phyloP scores from a whole-genome alignment of 2,113 vertebrate genomes.

The Hystrix cristata region DNA sequence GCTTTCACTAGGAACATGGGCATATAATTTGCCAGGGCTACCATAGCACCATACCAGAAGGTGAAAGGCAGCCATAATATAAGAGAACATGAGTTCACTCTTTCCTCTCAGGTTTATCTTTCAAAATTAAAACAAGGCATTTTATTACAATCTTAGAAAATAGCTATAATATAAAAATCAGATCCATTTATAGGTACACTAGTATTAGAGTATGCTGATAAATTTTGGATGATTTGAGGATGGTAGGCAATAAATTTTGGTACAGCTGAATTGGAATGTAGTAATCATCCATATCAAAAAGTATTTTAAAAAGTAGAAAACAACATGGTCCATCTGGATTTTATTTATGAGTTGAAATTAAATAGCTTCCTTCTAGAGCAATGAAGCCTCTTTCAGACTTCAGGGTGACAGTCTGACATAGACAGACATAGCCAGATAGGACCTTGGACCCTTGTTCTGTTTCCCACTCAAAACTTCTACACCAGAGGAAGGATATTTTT shows the following conservation, averaged over 20 bases:
- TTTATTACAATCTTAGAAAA: conserved; percentile 27
- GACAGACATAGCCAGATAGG: not conserved
- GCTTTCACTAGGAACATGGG: not conserved
- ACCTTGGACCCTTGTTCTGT: not conserved
- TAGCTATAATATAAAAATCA: not conserved
- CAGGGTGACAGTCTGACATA: not conserved
- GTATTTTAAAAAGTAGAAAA: not conserved
- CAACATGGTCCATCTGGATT: not conserved
- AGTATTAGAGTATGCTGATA: not conserved
- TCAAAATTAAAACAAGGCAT: not conserved
- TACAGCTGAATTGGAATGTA: not conserved
- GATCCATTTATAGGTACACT: not conserved
- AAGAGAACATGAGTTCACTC: not conserved
- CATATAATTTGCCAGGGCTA: not conserved
- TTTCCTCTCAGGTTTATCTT: not conserved
- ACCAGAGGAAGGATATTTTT: not conserved
- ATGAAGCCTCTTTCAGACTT: not conserved
- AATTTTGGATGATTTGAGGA: not conserved
- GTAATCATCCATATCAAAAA: not conserved
- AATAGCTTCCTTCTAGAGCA: not conserved
- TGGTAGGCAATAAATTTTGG: not conserved
- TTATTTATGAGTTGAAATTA: not conserved
- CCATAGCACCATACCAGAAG: not conserved
- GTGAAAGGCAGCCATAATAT: not conserved
- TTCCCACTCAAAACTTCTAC: not conserved